phyloP scores from a whole-genome alignment of 1,140 invertebrate genomes.

The Gryllus bimaculatus region DNA sequence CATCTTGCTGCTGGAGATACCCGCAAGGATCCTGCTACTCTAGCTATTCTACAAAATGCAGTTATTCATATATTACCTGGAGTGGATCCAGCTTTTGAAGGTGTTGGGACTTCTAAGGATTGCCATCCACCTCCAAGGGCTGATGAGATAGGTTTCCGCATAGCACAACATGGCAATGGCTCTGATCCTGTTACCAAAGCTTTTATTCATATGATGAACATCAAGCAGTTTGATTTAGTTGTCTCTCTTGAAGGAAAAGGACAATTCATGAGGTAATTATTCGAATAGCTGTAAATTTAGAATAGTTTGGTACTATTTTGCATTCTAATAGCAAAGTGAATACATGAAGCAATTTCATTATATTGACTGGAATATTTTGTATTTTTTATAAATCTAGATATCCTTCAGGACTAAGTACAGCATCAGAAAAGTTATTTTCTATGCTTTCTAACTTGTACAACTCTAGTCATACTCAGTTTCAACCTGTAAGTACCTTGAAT shows the following conservation, averaged over 20 bases:
- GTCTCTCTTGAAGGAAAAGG: slow-evolving; percentile 17
- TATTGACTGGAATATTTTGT: not conserved
- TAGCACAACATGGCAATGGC: not conserved
- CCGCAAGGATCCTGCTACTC: slow-evolving; percentile 51
- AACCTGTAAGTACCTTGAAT: not conserved
- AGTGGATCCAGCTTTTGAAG: slow-evolving; percentile 16
- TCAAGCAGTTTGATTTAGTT: slow-evolving; percentile 15
- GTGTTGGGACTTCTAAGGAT: no score
- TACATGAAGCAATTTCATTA: not conserved
- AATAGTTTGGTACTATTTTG: not conserved
- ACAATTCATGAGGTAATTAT: slow-evolving; percentile 11
- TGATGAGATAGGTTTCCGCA: not conserved
- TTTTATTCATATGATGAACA: slow-evolving; percentile 7
- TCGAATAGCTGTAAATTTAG: not conserved
- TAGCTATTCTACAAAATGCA: slow-evolving; percentile 53
- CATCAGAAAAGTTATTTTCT: not conserved
- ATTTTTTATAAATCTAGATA: not conserved
- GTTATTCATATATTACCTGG: slow-evolving; percentile 74
- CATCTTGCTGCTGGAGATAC: slow-evolving; percentile 65
- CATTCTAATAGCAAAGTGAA: not conserved
- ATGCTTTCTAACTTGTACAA: not conserved
- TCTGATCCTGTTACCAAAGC: slow-evolving; percentile 3
- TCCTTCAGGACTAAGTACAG: not conserved
- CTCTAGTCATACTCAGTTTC: not conserved
- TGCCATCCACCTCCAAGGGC: slow-evolving; percentile 8